phyloP scores from a whole-genome alignment of 1,140 invertebrate species.

The Philopotamus ludificatus region DNA sequence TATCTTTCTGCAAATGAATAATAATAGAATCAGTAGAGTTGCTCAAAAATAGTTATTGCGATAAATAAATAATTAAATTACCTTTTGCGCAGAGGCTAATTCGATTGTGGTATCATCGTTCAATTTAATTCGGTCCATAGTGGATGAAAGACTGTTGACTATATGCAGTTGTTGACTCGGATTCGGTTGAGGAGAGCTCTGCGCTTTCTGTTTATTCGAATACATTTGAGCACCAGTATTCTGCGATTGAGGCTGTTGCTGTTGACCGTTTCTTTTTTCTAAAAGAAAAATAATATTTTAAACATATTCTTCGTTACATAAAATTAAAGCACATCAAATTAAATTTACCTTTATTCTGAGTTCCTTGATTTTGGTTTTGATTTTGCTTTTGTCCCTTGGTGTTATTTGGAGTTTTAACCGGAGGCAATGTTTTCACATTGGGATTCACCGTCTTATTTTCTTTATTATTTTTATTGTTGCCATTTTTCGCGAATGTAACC shows the following conservation, averaged over 20 bases:
- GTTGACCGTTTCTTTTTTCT: constrained; percentile 4
- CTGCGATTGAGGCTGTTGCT: background rate
- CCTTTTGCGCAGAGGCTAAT: constrained; percentile 5
- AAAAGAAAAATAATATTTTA: too few relatives aligned
- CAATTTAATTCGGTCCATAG: constrained; percentile 13
- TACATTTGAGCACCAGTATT: background rate
- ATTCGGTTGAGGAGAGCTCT: background rate
- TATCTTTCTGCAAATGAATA: constrained; percentile 4
- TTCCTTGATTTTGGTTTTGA: too few relatives aligned
- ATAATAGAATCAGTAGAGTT: background rate
- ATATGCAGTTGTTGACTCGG: constrained; percentile 11
- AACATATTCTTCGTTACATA: too few relatives aligned
- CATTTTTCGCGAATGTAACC: too few relatives aligned
- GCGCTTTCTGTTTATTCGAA: background rate
- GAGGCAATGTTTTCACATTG: too few relatives aligned
- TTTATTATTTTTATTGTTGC: too few relatives aligned
- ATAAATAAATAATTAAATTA: constrained; percentile 7
- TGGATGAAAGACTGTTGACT: constrained; percentile 15
- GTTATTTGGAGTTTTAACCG: too few relatives aligned
- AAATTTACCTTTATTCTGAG: too few relatives aligned
- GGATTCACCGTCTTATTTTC: too few relatives aligned
- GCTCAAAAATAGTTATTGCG: background rate
- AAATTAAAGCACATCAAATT: too few relatives aligned
- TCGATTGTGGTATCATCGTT: constrained; percentile 24
- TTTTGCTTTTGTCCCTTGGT: too few relatives aligned